phyloP scores from a whole-genome alignment of 2,113 vertebrate genomes.

The Micromys minutus region DNA sequence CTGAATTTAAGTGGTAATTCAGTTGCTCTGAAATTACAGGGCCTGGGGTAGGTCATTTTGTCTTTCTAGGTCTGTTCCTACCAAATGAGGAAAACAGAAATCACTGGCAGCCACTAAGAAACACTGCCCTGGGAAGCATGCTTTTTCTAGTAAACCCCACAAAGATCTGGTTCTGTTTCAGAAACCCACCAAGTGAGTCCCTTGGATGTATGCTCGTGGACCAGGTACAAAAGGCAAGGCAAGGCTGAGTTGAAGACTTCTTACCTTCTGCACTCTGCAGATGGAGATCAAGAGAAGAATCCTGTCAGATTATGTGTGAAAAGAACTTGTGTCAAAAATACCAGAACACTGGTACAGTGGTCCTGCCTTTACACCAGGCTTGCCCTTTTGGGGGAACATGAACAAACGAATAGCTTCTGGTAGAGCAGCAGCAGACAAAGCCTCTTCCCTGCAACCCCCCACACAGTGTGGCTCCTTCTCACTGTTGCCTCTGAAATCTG shows the following conservation, averaged over 20 bases:
- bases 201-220: background rate
- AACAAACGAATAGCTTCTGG: background rate
- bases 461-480: background rate
- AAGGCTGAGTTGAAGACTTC: background rate
- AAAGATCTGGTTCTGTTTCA: background rate
- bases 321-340: background rate
- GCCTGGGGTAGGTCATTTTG: background rate
- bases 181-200: background rate
- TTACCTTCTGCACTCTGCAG: background rate
- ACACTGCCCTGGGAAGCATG: background rate
- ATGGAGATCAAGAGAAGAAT: background rate
- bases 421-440: background rate
- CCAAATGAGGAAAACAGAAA: background rate
- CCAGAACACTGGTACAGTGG: background rate
- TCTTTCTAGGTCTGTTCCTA: background rate
- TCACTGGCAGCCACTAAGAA: background rate
- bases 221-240: background rate
- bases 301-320: background rate
- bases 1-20: background rate
- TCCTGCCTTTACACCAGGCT: background rate
- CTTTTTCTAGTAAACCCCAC: background rate
- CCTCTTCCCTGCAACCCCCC: rapidly evolving
- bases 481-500: constrained; percentile 56
- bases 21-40: background rate
- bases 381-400: rapidly evolving